Evolutionary conservation across 2,113 vertebrate species (phyloP).

Genomic region (Ursus arctos): DNA sequence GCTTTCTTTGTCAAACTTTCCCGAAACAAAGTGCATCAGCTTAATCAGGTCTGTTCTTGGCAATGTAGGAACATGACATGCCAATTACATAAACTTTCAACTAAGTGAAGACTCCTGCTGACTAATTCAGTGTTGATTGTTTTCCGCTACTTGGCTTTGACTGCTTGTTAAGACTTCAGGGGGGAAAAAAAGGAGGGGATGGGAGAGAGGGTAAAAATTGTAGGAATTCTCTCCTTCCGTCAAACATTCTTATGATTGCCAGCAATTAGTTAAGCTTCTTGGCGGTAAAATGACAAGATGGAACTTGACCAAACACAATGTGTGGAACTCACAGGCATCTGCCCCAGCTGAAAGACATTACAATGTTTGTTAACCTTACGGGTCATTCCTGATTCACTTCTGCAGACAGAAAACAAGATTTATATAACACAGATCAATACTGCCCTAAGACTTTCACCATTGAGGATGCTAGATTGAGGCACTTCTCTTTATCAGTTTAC

Average conservation of each 20-base stretch:
- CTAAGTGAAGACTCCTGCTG: constrained; percentile 95
- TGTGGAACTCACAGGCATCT: constrained; percentile 93
- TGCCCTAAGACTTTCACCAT: constrained; percentile 95
- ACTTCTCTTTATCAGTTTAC: constrained; percentile 98
- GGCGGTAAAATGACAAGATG: constrained; percentile 95
- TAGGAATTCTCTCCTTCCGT: constrained; percentile 91
- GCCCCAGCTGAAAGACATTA: constrained; percentile 95
- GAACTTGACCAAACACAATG: constrained; percentile 95
- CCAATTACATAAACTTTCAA: constrained; percentile 97
- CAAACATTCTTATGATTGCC: constrained; percentile 95
- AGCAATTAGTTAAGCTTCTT: constrained; percentile 97
- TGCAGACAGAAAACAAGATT: constrained; percentile 99
- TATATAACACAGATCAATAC: constrained; percentile 99
- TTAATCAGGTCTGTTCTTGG: constrained; percentile 94
- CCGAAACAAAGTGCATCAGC: constrained; percentile 93
- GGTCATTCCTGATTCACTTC: constrained; percentile 99
- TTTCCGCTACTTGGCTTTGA: constrained; percentile 94
- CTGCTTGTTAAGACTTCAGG: constrained; percentile 92
- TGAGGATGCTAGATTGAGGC: constrained; percentile 93
- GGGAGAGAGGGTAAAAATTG: constrained; percentile 86
- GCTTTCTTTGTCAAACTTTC: constrained; percentile 92
- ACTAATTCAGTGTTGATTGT: constrained; percentile 96
- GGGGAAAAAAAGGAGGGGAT: constrained; percentile 9
- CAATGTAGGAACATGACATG: constrained; percentile 92
- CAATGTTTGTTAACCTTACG: constrained; percentile 98